Evolutionary conservation across 2,797 vertebrate species (phyloP), one percentile per base, ranked within the genome.

Genomic region (Molothrus ater): DNA sequence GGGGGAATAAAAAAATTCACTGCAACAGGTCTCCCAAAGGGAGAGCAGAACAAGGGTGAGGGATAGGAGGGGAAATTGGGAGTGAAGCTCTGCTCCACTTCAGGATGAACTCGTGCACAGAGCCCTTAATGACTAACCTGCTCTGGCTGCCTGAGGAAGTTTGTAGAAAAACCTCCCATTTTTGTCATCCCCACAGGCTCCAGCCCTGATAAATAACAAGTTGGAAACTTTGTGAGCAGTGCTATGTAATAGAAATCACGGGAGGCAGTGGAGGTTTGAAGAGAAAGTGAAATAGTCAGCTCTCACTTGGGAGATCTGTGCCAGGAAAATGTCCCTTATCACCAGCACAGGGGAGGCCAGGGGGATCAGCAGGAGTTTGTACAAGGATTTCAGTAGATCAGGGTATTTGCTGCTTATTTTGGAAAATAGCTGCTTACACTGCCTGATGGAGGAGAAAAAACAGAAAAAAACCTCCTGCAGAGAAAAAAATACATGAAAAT

Each of bases 51-150:
- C 0, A 1, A 87, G 63, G 31, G 38, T 78, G 68, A 94, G 76
- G 69, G 82, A 87, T 87, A 42, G 68, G 75, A 94, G 28, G 45
- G 56, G 48, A 94, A 95, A 94, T 80, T 70, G 74, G 80, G 79
- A 89, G 59, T 82, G 80, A 95, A 94, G 28, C 32, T 83, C 80
- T 73, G 48, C 61, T 61, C 5, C 3, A n/a, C 51, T 94, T 65
- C 43, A 64, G 54, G 74, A 88, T 82, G 38, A 38, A 87, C 53
- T 87, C 31, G 48, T n/a, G 65, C 54, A 17, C 34, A 71, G 61
- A 88, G n/a, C 48, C 64, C 29, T 66, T 69, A 56, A 88, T 54
- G 56, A 75, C 80, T 54, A 66, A 66, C 51, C 51, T 82, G 71
- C 50, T 6, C 1, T 25, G 43, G 47, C 70, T 71, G 53, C 79